Percentiles rank a stretch among this genome's conserved stretches.
These are phyloP conservation scores for Hippopotamyrus pictus DNA, from an alignment of 2,797 vertebrate genomes.

Conservation along the genomic window DNA sequence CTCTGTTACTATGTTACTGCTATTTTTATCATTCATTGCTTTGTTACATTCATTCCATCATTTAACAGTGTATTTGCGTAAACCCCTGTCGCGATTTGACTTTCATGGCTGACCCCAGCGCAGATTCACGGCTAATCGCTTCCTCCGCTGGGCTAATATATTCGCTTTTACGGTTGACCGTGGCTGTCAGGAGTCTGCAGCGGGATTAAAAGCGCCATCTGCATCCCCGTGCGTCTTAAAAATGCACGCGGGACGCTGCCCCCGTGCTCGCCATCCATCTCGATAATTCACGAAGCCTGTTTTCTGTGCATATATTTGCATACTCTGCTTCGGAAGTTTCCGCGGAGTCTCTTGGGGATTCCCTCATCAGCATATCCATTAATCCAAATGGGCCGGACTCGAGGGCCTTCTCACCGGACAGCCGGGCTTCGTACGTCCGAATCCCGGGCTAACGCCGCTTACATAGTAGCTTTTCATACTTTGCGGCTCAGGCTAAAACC, in stretches of 20 bases:
- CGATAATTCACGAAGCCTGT: not conserved
- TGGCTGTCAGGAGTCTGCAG: not conserved
- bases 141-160: not conserved
- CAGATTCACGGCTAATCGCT: not conserved
- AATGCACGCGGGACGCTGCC: not conserved
- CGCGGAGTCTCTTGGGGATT: not conserved
- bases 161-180: not conserved
- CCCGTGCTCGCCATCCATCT: not conserved
- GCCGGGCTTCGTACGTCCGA: not conserved
- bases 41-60: not conserved
- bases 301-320: constrained; percentile 10
- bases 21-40: not conserved
- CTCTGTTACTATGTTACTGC: not conserved
- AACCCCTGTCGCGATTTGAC: not conserved
- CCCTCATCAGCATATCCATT: not conserved
- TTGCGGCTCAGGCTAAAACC: not conserved
- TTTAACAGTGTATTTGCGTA: not conserved
- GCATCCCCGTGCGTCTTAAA: not conserved
- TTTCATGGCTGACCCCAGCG: not conserved
- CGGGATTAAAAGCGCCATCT: not conserved
- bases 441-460: not conserved
- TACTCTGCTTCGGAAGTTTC: not conserved
- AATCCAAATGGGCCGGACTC: not conserved
- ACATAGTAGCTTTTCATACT: not conserved
- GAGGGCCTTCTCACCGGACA: not conserved